Evolutionary conservation across 2,797 vertebrate genomes (phyloP).

Genomic region (Labroides dimidiatus): DNA sequence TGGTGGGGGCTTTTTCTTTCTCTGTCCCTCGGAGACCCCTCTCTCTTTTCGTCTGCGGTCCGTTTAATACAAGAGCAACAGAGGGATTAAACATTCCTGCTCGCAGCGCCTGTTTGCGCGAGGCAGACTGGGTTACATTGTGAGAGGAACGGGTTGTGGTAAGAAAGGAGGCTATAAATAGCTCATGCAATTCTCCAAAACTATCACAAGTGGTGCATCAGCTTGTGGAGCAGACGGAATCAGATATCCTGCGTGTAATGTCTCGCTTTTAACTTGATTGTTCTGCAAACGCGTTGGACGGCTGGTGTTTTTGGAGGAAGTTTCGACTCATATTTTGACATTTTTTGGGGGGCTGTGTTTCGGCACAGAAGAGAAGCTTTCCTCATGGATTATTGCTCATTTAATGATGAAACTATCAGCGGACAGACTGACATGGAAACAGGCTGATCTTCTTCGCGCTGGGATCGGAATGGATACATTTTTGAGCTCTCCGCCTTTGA

Average conservation of each 20-base stretch:
- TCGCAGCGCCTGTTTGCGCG: conserved; percentile 64
- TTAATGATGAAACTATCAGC: conserved; percentile 70
- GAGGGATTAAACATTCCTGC: conserved; percentile 80
- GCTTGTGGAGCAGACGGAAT: conserved; percentile 76
- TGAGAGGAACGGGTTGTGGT: conserved; percentile 76
- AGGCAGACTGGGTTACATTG: conserved; percentile 70
- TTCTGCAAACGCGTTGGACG: conserved; percentile 24
- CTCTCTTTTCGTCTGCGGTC: conserved; percentile 45
- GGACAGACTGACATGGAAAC: conserved; percentile 70
- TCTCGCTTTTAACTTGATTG: conserved; percentile 50
- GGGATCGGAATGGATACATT: conserved; percentile 78
- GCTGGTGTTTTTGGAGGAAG: conserved; percentile 45
- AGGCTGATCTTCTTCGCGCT: conserved; percentile 62
- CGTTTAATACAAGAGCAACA: conserved; percentile 77
- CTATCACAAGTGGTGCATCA: conserved; percentile 86
- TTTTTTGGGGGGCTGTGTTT: conserved; percentile 48
- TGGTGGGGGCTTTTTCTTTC: neutral
- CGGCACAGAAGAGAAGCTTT: conserved; percentile 32
- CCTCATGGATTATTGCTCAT: conserved; percentile 75
- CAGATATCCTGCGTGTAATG: conserved; percentile 63
- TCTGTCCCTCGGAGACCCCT: conserved; percentile 41
- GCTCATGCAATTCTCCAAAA: conserved; percentile 84
- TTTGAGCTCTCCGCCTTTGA: conserved; percentile 53
- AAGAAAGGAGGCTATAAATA: conserved; percentile 87
- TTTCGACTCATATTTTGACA: conserved; percentile 56